Conservation (phyloP, 2,113 vertebrate genomes). For the Rhipidura dahli region DNA sequence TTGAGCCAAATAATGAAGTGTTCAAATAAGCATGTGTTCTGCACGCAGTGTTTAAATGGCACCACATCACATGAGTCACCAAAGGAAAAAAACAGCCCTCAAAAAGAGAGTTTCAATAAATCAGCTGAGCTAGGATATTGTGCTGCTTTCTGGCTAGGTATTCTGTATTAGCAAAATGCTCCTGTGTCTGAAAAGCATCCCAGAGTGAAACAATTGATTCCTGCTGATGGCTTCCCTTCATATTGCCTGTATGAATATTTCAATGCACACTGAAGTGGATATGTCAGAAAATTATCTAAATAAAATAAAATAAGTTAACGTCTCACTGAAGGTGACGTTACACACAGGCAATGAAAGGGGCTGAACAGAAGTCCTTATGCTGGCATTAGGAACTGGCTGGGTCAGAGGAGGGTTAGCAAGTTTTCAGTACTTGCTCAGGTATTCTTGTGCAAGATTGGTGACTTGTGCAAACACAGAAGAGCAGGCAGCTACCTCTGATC, state of each 20-base stretch:
- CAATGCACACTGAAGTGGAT: neutral
- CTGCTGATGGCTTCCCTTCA: neutral
- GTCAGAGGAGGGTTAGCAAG: neutral
- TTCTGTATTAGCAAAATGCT: neutral
- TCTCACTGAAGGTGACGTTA: neutral
- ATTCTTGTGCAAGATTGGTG: neutral
- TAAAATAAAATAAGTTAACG: neutral
- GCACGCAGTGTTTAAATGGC: conserved; percentile 8
- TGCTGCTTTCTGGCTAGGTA: neutral
- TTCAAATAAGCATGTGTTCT: neutral
- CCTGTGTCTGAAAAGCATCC: neutral
- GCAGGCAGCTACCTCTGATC: neutral
- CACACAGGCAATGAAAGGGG: neutral
- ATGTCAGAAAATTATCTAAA: neutral
- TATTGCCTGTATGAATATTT: neutral
- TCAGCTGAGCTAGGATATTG: neutral
- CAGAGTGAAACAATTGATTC: neutral
- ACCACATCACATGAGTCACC: neutral
- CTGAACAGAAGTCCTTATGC: neutral
- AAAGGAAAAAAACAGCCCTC: neutral
- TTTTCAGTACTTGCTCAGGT: neutral
- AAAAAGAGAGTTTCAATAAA: neutral
- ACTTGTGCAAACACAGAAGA: neutral
- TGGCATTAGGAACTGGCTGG: neutral
- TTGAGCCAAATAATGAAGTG: conserved; percentile 2